Evolutionary conservation across 2,797 vertebrate species (phyloP), one percentile per base, ranked within the genome.

Genomic region (Garrulus glandarius): DNA sequence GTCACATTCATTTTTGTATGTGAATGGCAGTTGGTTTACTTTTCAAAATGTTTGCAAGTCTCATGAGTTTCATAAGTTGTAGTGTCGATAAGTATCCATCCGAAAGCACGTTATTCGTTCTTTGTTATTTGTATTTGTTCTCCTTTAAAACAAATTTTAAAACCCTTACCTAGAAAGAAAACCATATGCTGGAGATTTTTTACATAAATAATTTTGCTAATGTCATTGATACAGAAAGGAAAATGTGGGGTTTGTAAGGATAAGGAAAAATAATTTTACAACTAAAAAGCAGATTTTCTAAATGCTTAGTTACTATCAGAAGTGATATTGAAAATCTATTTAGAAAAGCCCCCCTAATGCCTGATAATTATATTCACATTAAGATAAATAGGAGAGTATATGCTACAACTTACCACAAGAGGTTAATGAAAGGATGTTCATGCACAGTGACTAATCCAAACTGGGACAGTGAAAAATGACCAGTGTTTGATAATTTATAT

Each of bases 91-190:
- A 95, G 39, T 92, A 93, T 91, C 76, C 44, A 61, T 96, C 47
- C 27, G 24, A 85, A 92, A 92, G 43, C 64, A 63, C 2, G 6
- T 91, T 90, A 47, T 41, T 96, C 0, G 70, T 96, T 93, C 70
- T 84, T 93, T 92, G 92, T 96, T 96, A 67, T 77, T 92, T 75
- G 79, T 96, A 78, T 95, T 81, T 94, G 91, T 96, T 84, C 50
- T 92, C 65, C 82, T 81, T 78, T 76, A 65, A 95, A 92, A 55
- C 15, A 52, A 81, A 44, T 13, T 61, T 8, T 9, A 36, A 92
- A 79, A 14, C 8, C 4, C 20, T 72, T 65, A n/a, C 32, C 46
- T 78, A 57, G 60, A 75, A 94, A 80, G 21, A 69, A 57, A 92
- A 68, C 32, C 10, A 14, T 34, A 16, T 46, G 22, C n/a, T 89